phyloP scores from a whole-genome alignment of 2,888 invertebrate genomes.

The Leucozona laternaria region DNA sequence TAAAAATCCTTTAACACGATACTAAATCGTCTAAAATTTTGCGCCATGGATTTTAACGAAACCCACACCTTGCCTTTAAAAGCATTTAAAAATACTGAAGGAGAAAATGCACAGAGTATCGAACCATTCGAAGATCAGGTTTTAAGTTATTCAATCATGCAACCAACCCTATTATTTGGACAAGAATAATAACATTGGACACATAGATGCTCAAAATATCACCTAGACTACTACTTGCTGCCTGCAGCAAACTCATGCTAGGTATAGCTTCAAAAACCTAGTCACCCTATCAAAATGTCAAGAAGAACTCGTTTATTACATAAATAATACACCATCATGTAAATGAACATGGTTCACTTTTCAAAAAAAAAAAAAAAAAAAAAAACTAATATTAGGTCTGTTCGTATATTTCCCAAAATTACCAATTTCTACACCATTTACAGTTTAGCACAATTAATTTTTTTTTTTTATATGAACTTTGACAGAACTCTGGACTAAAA shows the following conservation, averaged over 20 bases:
- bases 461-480: too few species aligned
- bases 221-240: conserved; percentile 23
- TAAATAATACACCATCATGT: neutral
- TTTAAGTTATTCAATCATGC: conserved; percentile 57
- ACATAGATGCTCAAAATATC: conserved; percentile 37
- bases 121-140: conserved; percentile 46
- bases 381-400: too few species aligned
- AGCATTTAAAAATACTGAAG: neutral
- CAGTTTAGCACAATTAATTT: too few species aligned
- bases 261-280: neutral
- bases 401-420: too few species aligned
- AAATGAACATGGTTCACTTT: neutral
- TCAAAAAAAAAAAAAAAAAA: too few species aligned
- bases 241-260: neutral
- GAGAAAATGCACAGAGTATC: neutral
- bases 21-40: too few species aligned
- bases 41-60: too few species aligned
- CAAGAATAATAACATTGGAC: conserved; percentile 3
- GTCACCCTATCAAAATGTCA: neutral
- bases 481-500: too few species aligned
- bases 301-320: neutral
- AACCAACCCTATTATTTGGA: conserved; percentile 49
- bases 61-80: neutral
- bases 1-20: too few species aligned
- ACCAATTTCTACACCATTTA: too few species aligned